Conservation (phyloP, 2,113 vertebrate genomes). For the Ophthalmolycus amberensis region DNA sequence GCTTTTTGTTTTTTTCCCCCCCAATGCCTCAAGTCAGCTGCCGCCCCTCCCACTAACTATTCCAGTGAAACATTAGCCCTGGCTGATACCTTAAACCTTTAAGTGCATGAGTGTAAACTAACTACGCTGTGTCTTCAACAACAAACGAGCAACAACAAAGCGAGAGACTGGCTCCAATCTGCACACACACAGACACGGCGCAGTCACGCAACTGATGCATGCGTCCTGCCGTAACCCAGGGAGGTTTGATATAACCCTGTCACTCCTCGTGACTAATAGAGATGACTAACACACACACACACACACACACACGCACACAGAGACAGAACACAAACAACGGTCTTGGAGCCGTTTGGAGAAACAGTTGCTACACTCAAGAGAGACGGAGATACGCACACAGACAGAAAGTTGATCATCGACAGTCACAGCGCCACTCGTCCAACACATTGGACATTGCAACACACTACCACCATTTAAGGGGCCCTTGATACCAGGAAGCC, state of each 20-base stretch:
- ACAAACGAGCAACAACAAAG: conserved; percentile 45
- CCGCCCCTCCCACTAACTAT: conserved; percentile 44
- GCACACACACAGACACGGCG: conserved; percentile 22
- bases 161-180: conserved; percentile 37
- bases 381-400: conserved; percentile 14
- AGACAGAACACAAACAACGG: conserved; percentile 44
- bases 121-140: conserved; percentile 58
- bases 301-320: conserved; percentile 18
- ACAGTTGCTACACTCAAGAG: conserved; percentile 39
- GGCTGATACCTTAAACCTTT: conserved; percentile 68
- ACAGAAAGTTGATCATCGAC: conserved; percentile 54
- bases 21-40: conserved; percentile 52
- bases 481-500: not conserved
- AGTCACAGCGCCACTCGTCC: conserved; percentile 39
- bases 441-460: conserved; percentile 24
- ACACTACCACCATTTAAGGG: conserved; percentile 22
- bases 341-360: conserved; percentile 57
- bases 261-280: conserved; percentile 66
- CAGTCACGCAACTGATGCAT: conserved; percentile 71
- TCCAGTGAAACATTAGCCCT: conserved; percentile 81
- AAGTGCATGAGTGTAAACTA: conserved; percentile 54
- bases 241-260: conserved; percentile 61
- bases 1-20: not conserved
- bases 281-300: conserved; percentile 67
- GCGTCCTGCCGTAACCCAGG: conserved; percentile 70